A percentile compares a stretch with the other conserved stretches of the same genome.
These are phyloP conservation scores for Potamarius usumacintae DNA, from an alignment of 2,113 vertebrate species.

Conservation along the genomic window DNA sequence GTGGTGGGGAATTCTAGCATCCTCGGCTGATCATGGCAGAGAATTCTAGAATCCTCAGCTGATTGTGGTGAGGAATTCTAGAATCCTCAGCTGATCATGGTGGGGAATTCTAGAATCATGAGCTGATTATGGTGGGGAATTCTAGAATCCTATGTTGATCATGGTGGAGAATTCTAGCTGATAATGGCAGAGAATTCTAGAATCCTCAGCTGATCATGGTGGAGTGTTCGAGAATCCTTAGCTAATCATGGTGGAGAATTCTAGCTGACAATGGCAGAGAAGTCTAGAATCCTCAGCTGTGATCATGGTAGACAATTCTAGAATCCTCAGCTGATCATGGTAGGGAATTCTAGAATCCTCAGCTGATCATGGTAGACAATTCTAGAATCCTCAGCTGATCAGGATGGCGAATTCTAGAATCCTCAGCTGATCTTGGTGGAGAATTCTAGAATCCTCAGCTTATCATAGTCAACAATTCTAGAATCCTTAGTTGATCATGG, in stretches of 20 bases:
- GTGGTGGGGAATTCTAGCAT: too few species aligned
- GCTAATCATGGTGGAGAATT: background rate
- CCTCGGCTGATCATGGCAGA: too few species aligned
- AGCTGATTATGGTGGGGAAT: background rate
- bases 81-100: background rate
- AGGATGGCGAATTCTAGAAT: background rate
- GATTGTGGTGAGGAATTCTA: too few species aligned
- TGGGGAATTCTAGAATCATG: background rate
- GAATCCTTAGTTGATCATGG: background rate
- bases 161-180: background rate
- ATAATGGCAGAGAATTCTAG: background rate
- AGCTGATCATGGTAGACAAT: background rate
- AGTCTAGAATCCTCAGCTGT: background rate
- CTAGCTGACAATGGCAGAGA: background rate
- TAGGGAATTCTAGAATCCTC: background rate
- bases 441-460: background rate
- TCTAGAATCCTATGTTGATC: background rate
- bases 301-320: background rate
- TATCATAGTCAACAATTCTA: background rate
- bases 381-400: background rate
- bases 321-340: background rate
- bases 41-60: too few species aligned
- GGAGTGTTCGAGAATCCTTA: background rate
- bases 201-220: background rate
- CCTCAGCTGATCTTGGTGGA: background rate